phyloP scores from a whole-genome alignment of 2,113 vertebrate genomes.

The Oreocharis arfaki region DNA sequence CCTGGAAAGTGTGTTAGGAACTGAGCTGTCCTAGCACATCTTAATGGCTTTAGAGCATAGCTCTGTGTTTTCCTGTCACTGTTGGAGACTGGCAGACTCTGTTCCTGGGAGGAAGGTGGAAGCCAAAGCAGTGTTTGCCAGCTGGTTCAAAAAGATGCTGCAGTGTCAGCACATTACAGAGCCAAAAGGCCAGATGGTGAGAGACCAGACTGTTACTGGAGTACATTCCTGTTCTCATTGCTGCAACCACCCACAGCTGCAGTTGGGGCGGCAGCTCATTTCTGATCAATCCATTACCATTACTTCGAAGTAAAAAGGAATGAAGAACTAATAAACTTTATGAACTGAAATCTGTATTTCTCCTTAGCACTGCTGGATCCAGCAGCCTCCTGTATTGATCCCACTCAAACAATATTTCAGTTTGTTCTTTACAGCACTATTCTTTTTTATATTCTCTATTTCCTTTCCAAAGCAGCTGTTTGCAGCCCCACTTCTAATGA shows the following conservation, averaged over 20 bases:
- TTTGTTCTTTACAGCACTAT: background rate
- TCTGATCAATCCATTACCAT: background rate
- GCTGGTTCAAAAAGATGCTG: conserved; percentile 21
- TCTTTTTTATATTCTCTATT: background rate
- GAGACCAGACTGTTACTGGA: background rate
- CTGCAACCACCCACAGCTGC: background rate
- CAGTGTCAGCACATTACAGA: conserved; percentile 4
- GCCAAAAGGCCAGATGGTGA: conserved; percentile 57
- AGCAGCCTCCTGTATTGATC: background rate
- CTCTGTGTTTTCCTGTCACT: background rate
- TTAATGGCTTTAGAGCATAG: background rate
- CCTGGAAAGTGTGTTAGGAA: background rate
- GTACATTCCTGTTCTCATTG: background rate
- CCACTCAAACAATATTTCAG: background rate
- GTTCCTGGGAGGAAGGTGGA: background rate
- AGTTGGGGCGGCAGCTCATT: background rate
- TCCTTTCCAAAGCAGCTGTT: conserved; percentile 13
- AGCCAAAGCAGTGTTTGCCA: conserved; percentile 28
- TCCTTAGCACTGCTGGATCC: background rate
- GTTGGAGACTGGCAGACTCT: background rate
- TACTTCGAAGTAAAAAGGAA: background rate
- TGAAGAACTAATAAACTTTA: background rate
- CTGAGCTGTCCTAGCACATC: background rate
- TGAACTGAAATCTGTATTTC: background rate
- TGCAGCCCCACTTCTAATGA: background rate